phyloP scores from a whole-genome alignment of 2,113 vertebrate species.

The Prunella fulvescens region DNA sequence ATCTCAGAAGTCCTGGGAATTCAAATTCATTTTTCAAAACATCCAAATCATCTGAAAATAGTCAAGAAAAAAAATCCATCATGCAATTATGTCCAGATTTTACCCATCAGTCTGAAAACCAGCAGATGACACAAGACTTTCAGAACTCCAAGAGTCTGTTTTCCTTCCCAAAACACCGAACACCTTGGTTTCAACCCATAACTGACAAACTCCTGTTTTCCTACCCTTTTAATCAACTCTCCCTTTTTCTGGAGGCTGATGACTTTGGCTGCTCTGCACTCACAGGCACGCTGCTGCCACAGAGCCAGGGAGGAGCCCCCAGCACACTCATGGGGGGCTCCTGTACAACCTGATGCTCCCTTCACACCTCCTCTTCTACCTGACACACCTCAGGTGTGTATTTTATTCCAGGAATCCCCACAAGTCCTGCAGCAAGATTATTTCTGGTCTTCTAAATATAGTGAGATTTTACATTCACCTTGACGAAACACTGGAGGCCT shows the following conservation, averaged over 20 bases:
- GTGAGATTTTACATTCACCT: neutral
- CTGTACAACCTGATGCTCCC: rapidly evolving
- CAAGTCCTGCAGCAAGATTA: neutral
- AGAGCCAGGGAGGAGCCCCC: neutral
- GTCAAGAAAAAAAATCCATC: neutral
- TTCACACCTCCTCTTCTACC: neutral
- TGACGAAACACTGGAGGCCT: neutral
- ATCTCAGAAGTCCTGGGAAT: neutral
- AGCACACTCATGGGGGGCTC: rapidly evolving
- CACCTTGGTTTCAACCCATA: neutral
- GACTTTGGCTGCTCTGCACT: rapidly evolving
- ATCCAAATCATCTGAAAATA: neutral
- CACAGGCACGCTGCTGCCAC: rapidly evolving
- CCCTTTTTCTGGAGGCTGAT: neutral
- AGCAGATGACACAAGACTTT: neutral
- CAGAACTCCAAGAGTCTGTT: neutral
- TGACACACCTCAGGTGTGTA: neutral
- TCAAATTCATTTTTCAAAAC: neutral
- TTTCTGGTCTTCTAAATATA: neutral
- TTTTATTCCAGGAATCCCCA: neutral
- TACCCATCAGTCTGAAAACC: neutral
- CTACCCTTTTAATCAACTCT: neutral
- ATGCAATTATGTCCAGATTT: neutral
- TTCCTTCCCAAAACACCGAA: neutral
- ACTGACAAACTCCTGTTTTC: neutral